Base-by-base conservation (phyloP, 2,888 invertebrate genomes). In the Parapristionchus giblindavisi region DNA sequence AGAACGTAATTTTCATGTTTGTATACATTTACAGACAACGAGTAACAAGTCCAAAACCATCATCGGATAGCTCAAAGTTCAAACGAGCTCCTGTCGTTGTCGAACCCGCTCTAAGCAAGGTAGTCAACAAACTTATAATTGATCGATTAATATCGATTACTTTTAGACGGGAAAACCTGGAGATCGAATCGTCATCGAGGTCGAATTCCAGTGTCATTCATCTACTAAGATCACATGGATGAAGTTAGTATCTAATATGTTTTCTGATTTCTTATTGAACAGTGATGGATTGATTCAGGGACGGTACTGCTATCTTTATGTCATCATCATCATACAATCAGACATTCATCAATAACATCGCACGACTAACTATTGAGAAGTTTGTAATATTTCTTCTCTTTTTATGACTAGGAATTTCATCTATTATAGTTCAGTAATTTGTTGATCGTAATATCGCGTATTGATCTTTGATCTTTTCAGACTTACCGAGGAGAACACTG, bases 221-320 rank as follows among this genome's bases (percentile, higher is more conserved):
- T 80, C 83, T 3, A 88, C 88, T 0, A 77, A 81, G 71, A 83
- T 88, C 73, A 83, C 84, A 38, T 88, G 88, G 88, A 82, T 77
- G 76, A 85, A 83, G 87, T 87, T 73, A 76, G 83, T 75, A 21
- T 8, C 34, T 11, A 8, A 14, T 34, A 21, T 52, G 36, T 61
- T 60, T 61, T 61, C 40, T 27, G 11, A 2, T 6, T 43, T 14
- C 17, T 17, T 43, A 54, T 54, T 54, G 54, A n/a, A 17, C 5
- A n/a, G 27, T 54, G 17, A 54, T 27, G 29, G 6, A 34, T 14
- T 5, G 34, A 75, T 83, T 54, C 79, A 87, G 87, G 78, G 87
- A 87, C 77, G 85, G 85, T 34, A 73, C 75, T 56, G 72, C 77
- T 65, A 75, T 87, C 36, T 36, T 54, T 48, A 75, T 78, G 34